A percentile compares a stretch with the other conserved stretches of the same genome.
Evolutionary conservation across 1,140 invertebrate genomes (phyloP).

Genomic region (Hydropsyche tenuis): DNA sequence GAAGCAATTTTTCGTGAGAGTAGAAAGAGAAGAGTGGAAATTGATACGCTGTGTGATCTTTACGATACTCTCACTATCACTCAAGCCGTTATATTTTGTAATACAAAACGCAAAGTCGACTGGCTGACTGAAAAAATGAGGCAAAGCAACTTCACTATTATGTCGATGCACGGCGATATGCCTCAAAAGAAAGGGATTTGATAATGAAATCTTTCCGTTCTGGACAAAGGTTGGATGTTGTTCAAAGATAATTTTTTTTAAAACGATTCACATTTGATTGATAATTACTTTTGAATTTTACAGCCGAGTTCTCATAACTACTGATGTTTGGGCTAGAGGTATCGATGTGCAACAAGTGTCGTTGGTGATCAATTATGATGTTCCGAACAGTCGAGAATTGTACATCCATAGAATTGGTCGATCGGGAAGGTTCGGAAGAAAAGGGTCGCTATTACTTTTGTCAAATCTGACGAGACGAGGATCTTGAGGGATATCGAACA

Average conservation of each 20-base stretch:
- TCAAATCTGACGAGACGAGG: constrained; percentile 98
- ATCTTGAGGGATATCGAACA: constrained; percentile 99
- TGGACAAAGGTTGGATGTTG: constrained; percentile 89
- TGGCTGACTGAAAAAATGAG: constrained; percentile 98
- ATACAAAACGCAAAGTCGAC: constrained; percentile 98
- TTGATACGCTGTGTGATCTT: constrained; percentile 99
- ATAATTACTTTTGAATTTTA: constrained; percentile 48
- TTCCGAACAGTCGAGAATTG: constrained; percentile 99
- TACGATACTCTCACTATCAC: constrained; percentile 99
- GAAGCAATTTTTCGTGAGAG: constrained; percentile 99
- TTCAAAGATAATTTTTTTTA: constrained; percentile 15
- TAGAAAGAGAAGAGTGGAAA: constrained; percentile 99
- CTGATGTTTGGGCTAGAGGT: constrained; percentile 99
- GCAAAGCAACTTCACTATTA: constrained; percentile 99
- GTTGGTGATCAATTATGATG: constrained; percentile 98
- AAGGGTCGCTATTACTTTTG: constrained; percentile 99
- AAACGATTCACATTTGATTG: constrained; percentile 45
- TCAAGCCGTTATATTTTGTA: constrained; percentile 99
- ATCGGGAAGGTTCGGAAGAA: constrained; percentile 96
- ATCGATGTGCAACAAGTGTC: constrained; percentile 98
- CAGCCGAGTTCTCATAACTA: constrained; percentile 96
- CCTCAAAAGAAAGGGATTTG: constrained; percentile 98
- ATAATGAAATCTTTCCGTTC: constrained; percentile 99
- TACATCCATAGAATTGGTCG: constrained; percentile 99
- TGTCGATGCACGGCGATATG: constrained; percentile 99